Conservation (phyloP, 2,797 vertebrate genomes). For the Podarcis siculus region DNA sequence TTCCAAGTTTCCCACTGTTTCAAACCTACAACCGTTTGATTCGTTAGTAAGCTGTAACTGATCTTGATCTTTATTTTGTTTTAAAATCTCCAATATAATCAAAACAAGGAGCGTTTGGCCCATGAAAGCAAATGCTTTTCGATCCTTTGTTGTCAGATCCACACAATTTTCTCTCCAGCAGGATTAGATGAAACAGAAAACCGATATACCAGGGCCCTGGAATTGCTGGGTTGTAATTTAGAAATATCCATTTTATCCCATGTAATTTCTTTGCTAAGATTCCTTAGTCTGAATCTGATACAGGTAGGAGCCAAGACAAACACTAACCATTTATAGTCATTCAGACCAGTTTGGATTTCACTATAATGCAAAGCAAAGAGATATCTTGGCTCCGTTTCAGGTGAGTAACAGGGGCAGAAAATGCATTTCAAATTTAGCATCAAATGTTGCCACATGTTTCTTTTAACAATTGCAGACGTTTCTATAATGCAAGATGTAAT, state of each 20-base stretch:
- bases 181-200: constrained; percentile 79
- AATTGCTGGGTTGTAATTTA: constrained; percentile 82
- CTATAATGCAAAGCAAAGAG: constrained; percentile 77
- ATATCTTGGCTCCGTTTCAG: constrained; percentile 79
- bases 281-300: constrained; percentile 83
- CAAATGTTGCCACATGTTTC: constrained; percentile 69
- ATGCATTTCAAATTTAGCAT: constrained; percentile 71
- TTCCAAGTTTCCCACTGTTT: constrained; percentile 32
- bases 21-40: constrained; percentile 64
- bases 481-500: constrained; percentile 63
- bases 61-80: constrained; percentile 63
- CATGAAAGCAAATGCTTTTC: constrained; percentile 65
- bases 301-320: constrained; percentile 83
- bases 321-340: constrained; percentile 78
- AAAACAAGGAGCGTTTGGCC: constrained; percentile 74
- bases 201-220: constrained; percentile 77
- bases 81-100: constrained; percentile 67
- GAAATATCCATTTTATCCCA: constrained; percentile 82
- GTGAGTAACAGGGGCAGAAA: constrained; percentile 73
- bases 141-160: constrained; percentile 74
- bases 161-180: constrained; percentile 74
- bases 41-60: constrained; percentile 74
- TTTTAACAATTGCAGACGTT: constrained; percentile 73
- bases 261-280: constrained; percentile 82
- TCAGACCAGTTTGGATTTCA: constrained; percentile 80